A percentile compares a stretch with the other conserved stretches of the same genome.
phyloP scores from a whole-genome alignment of 2,113 vertebrate species.

The Meriones unguiculatus region DNA sequence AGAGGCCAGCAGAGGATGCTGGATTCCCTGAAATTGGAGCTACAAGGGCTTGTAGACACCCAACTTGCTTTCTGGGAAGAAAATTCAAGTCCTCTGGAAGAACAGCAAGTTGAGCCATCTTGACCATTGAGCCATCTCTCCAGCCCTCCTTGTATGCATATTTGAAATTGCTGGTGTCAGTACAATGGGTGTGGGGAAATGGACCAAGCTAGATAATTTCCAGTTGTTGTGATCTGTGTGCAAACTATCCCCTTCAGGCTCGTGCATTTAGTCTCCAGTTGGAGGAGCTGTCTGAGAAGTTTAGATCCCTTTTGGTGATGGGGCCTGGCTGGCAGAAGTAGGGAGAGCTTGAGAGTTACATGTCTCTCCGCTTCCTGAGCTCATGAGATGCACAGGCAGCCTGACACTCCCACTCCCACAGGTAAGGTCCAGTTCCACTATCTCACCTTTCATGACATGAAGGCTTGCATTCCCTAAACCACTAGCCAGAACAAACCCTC shows the following conservation, averaged over 20 bases:
- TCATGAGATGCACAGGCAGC: not conserved
- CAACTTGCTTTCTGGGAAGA: not conserved
- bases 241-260: not conserved
- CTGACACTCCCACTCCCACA: not conserved
- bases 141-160: not conserved
- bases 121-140: not conserved
- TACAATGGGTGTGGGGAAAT: not conserved
- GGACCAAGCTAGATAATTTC: not conserved
- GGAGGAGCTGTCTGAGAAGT: not conserved
- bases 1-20: not conserved
- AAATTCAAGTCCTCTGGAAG: not conserved
- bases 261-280: not conserved
- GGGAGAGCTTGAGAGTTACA: not conserved
- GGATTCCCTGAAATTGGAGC: too few relatives aligned
- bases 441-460: not conserved
- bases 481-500: not conserved
- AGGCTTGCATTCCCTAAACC: not conserved
- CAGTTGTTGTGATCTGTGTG: not conserved
- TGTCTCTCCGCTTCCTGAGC: not conserved
- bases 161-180: not conserved
- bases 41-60: not conserved
- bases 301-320: not conserved
- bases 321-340: not conserved
- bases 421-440: not conserved
- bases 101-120: not conserved